phyloP scores from a whole-genome alignment of 2,888 invertebrate species.

The Hyles lineata region DNA sequence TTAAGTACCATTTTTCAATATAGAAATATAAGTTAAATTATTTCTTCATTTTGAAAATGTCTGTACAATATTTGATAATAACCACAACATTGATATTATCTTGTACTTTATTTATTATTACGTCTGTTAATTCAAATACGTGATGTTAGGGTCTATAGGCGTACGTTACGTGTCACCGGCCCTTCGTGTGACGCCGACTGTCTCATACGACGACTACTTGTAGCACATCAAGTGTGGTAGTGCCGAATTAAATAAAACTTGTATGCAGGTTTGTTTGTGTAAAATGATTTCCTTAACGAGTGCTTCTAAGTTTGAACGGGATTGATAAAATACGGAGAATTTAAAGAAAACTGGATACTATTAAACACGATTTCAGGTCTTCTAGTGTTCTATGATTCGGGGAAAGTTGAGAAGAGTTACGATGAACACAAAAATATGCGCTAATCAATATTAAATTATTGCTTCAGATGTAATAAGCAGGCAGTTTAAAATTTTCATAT shows the following conservation, averaged over 20 bases:
- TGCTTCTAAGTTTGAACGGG: neutral
- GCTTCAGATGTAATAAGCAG: too few relatives aligned
- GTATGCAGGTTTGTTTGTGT: conserved; percentile 13
- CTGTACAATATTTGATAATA: conserved; percentile 6
- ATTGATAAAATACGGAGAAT: neutral
- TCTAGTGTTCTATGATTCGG: too few relatives aligned
- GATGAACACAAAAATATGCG: too few relatives aligned
- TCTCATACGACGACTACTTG: conserved; percentile 11
- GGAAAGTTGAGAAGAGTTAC: too few relatives aligned
- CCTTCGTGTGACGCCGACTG: neutral
- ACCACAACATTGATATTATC: conserved; percentile 2
- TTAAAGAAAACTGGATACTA: too few relatives aligned
- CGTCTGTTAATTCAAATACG: conserved; percentile 18
- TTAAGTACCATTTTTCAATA: too few relatives aligned
- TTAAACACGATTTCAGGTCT: too few relatives aligned
- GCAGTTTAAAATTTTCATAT: too few relatives aligned
- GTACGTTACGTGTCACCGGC: conserved; percentile 8
- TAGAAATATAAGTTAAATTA: too few relatives aligned
- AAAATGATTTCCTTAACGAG: conserved; percentile 29
- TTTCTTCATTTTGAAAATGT: conserved; percentile 2
- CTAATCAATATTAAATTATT: too few relatives aligned
- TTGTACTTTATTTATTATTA: neutral
- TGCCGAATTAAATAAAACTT: conserved; percentile 42
- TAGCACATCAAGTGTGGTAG: conserved; percentile 49
- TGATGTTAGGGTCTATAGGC: conserved; percentile 1